These are phyloP conservation scores for Drosophila putrida DNA, from an alignment of 2,888 invertebrate species.

Conservation along the genomic window DNA sequence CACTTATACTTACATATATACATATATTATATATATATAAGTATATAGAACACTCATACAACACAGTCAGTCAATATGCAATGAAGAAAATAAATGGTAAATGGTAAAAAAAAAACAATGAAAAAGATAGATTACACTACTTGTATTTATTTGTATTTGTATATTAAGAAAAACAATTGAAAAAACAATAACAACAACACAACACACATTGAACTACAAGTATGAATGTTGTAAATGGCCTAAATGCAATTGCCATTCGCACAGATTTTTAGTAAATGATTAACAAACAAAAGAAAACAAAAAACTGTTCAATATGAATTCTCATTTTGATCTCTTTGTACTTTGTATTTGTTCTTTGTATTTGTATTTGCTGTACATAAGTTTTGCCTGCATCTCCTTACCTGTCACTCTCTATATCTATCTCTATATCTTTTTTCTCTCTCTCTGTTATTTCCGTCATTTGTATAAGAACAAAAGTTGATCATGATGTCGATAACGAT, in stretches of 20 bases:
- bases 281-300: conserved; percentile 10
- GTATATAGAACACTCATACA: conserved; percentile 52
- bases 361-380: conserved; percentile 75
- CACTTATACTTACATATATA: conserved; percentile 40
- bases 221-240: conserved; percentile 59
- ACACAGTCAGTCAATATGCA: conserved; percentile 61
- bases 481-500: conserved; percentile 16
- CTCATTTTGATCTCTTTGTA: conserved; percentile 36
- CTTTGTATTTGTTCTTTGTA: conserved; percentile 42
- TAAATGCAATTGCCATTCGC: conserved; percentile 57
- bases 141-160: conserved; percentile 83
- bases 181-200: conserved; percentile 19
- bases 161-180: conserved; percentile 61
- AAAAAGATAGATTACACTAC: conserved; percentile 39
- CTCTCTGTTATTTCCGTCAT: conserved; percentile 50
- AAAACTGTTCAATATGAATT: conserved; percentile 38
- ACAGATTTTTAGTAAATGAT: conserved; percentile 44
- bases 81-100: conserved; percentile 36
- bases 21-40: conserved; percentile 44
- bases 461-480: conserved; percentile 35
- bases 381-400: conserved; percentile 57
- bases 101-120: conserved; percentile 17
- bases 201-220: conserved; percentile 46
- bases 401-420: conserved; percentile 19
- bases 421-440: conserved; percentile 18